Conservation (phyloP, 2,113 vertebrate species). For the Phrynocephalus versicolor region DNA sequence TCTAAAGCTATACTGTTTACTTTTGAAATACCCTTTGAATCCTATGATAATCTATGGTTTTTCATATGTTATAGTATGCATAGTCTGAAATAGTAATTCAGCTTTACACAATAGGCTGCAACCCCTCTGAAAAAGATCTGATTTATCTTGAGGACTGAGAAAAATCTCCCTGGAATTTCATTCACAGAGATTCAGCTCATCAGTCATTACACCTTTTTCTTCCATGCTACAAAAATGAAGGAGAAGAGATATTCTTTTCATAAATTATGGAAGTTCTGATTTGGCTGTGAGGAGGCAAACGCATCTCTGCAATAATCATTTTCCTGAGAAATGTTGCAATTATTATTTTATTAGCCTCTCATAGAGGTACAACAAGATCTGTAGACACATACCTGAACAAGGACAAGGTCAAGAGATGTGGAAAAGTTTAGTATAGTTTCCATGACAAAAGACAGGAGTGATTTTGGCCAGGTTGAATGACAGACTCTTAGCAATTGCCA, state of each 20-base stretch:
- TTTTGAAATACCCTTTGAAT: slow-evolving; percentile 53
- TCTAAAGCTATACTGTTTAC: slow-evolving; percentile 57
- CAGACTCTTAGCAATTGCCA: slow-evolving; percentile 63
- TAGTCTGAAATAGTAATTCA: slow-evolving; percentile 51
- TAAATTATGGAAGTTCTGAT: slow-evolving; percentile 64
- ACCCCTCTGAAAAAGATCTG: slow-evolving; percentile 39
- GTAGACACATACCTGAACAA: slow-evolving; percentile 43
- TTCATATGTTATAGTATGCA: slow-evolving; percentile 52
- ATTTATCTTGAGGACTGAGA: slow-evolving; percentile 54
- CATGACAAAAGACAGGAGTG: slow-evolving; percentile 45
- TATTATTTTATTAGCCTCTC: slow-evolving; percentile 36
- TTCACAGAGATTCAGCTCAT: slow-evolving; percentile 39
- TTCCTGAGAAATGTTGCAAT: slow-evolving; percentile 43
- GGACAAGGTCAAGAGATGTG: slow-evolving; percentile 45
- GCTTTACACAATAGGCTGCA: slow-evolving; percentile 52
- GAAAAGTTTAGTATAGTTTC: slow-evolving; percentile 35
- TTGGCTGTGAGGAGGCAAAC: slow-evolving; percentile 48
- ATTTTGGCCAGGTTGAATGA: slow-evolving; percentile 52
- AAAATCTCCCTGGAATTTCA: slow-evolving; percentile 55
- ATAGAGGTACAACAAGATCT: slow-evolving; percentile 32
- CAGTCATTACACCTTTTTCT: slow-evolving; percentile 59
- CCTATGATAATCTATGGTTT: slow-evolving; percentile 50
- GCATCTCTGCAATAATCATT: slow-evolving; percentile 38
- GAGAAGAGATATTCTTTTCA: slow-evolving; percentile 48
- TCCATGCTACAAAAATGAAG: slow-evolving; percentile 47